Evolutionary conservation across 2,797 vertebrate species (phyloP), one percentile per base, ranked within the genome.

Genomic region (Tarsius wallacei): DNA sequence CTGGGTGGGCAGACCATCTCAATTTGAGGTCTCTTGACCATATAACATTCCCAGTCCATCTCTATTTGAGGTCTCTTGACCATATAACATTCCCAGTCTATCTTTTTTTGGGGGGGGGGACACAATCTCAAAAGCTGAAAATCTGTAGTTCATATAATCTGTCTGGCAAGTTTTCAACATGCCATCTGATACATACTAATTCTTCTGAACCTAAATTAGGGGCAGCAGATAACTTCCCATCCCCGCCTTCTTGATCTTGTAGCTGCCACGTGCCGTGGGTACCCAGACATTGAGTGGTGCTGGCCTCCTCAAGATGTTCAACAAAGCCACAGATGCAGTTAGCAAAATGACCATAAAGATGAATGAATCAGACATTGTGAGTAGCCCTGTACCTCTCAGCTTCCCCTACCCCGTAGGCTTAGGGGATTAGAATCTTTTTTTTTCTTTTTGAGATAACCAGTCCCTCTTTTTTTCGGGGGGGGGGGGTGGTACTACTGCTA

Each of bases 311-410:
- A 99, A 99, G 98, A 99, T 99, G 99, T 99, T 99, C 98, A 99
- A 99, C 99, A 99, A 99, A 98, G 99, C 99, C 14, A 99, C 99
- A 0, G 99, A 99, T 4, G 99, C 99, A 0, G 99, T 99, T 98
- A 99, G 99, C 98, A 99, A 99, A 99, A 99, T 99, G 99, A 99
- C 99, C 98, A 99, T 99, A 97, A 99, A 99, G 99, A 99, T 99
- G 99, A 99, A 99, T 0, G 99, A 99, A 94, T 99, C 99, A 0
- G 99, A 99, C 77, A 99, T 99, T 86, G 99, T 99, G 98, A 99
- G 99, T 99, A 93, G 49, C 0, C 55, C 0, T 7, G 17, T 16
- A 31, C 73, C n/a, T 80, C 95, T 88, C 36, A 31, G 31, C n/a
- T 83, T 64, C 28, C 53, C n/a, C 26, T 7, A 0, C 26, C 7